A percentile compares a stretch with the other conserved stretches of the same genome.
phyloP scores from a whole-genome alignment of 2,113 vertebrate species.

The Spea bombifrons region DNA sequence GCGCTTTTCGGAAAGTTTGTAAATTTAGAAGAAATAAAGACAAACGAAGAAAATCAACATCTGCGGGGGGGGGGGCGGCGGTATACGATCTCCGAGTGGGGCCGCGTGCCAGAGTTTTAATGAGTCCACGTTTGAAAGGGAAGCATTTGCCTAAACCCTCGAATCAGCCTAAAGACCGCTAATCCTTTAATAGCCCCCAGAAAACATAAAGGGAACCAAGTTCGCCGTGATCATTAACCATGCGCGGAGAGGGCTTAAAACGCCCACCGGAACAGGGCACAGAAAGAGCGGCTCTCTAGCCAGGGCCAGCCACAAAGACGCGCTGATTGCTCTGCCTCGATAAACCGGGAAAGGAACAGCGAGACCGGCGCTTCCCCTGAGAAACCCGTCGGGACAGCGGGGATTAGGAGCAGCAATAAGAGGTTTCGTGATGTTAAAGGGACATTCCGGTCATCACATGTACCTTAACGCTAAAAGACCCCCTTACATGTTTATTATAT shows the following conservation, averaged over 20 bases:
- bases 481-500: too few species aligned
- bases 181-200: slow-evolving; percentile 37
- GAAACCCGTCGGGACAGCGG: neutral
- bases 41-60: too few species aligned
- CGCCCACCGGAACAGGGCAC: slow-evolving; percentile 11
- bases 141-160: slow-evolving; percentile 31
- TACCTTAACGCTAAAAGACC: too few species aligned
- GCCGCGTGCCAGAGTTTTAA: slow-evolving; percentile 22
- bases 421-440: too few species aligned
- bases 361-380: neutral
- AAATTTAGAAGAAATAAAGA: too few species aligned
- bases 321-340: neutral
- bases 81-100: neutral
- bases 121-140: slow-evolving; percentile 31
- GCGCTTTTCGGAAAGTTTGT: neutral
- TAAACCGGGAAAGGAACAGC: neutral
- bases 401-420: too few species aligned
- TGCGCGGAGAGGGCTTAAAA: slow-evolving; percentile 1
- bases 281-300: neutral
- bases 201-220: slow-evolving; percentile 32
- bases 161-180: slow-evolving; percentile 27
- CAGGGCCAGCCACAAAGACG: neutral
- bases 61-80: too few species aligned
- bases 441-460: too few species aligned
- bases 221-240: slow-evolving; percentile 6